Evolutionary conservation across 2,797 vertebrate species (phyloP).

Genomic region (Selene dorsalis): DNA sequence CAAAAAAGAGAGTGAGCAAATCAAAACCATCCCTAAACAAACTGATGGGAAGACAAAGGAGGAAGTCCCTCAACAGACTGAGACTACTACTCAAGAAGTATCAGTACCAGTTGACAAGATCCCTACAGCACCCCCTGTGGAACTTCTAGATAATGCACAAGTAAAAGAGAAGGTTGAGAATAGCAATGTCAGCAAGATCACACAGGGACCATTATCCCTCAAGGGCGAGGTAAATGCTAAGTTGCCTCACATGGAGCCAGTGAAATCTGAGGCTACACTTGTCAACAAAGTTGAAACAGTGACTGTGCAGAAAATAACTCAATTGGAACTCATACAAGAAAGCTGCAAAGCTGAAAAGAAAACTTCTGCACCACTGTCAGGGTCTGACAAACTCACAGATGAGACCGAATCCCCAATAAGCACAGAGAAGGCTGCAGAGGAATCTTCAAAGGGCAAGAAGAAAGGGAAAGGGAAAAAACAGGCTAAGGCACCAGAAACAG

Average conservation of each 20-base stretch:
- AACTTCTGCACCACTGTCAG: slow-evolving; percentile 29
- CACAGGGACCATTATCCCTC: slow-evolving; percentile 43
- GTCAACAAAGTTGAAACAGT: slow-evolving; percentile 67
- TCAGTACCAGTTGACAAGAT: slow-evolving; percentile 2
- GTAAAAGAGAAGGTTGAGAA: slow-evolving; percentile 49
- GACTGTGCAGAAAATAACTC: slow-evolving; percentile 56
- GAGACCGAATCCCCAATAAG: slow-evolving; percentile 50
- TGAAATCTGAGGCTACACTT: slow-evolving; percentile 52
- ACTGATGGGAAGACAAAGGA: slow-evolving; percentile 10
- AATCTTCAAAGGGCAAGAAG: slow-evolving; percentile 71
- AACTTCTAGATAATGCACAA: slow-evolving; percentile 34
- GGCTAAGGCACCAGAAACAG: slow-evolving; percentile 43
- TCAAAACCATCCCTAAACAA: slow-evolving; percentile 27
- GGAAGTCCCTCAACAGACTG: slow-evolving; percentile 35
- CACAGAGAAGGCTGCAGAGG: slow-evolving; percentile 55
- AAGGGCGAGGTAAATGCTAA: slow-evolving; percentile 23
- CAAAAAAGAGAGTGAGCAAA: slow-evolving; percentile 20
- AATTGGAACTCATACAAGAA: slow-evolving; percentile 46
- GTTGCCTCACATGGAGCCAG: slow-evolving; percentile 35
- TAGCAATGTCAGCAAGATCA: slow-evolving; percentile 35
- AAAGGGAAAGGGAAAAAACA: slow-evolving; percentile 79
- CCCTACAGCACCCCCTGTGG: slow-evolving; percentile 48
- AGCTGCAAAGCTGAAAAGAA: slow-evolving; percentile 49
- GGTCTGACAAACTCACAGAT: slow-evolving; percentile 44
- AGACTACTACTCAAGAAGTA: slow-evolving; percentile 31